These are phyloP conservation scores for Hymenochirus boettgeri DNA, from an alignment of 2,113 vertebrate genomes.

Conservation along the genomic window DNA sequence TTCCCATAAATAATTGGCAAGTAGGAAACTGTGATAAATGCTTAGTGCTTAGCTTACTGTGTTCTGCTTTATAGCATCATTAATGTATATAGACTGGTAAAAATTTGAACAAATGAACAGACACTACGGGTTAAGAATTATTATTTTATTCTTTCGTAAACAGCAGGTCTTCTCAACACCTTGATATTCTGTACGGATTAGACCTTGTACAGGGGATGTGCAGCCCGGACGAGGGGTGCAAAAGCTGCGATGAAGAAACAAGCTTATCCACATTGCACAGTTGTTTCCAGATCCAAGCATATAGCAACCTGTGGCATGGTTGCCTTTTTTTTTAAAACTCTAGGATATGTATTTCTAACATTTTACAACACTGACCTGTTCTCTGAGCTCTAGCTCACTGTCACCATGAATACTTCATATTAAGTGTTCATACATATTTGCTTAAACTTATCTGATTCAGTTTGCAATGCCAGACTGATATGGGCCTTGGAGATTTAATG, in stretches of 20 bases:
- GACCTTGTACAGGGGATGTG: constrained; percentile 23
- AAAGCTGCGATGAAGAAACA: constrained; percentile 16
- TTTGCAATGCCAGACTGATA: neutral
- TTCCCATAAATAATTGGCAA: too few relatives aligned
- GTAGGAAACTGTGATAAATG: too few relatives aligned
- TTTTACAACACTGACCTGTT: constrained; percentile 24
- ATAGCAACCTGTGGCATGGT: constrained; percentile 7
- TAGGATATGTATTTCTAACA: constrained; percentile 25
- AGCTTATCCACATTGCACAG: constrained; percentile 4
- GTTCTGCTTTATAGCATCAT: too few relatives aligned
- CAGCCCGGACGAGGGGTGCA: constrained; percentile 16
- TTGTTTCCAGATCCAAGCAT: neutral
- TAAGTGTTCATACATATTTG: constrained; percentile 9
- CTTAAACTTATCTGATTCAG: constrained; percentile 5
- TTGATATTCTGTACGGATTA: constrained; percentile 24
- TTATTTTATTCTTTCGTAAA: constrained; percentile 41
- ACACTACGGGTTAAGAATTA: constrained; percentile 33
- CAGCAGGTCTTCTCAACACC: constrained; percentile 36
- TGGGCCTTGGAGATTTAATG: constrained; percentile 9
- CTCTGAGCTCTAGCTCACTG: constrained; percentile 8
- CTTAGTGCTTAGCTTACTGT: too few relatives aligned
- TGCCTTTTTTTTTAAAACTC: constrained; percentile 6
- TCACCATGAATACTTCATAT: constrained; percentile 13
- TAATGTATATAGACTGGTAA: neutral
- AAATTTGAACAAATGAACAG: too few relatives aligned